Base-by-base conservation (phyloP, 2,113 vertebrate species). In the Tiliqua scincoides region DNA sequence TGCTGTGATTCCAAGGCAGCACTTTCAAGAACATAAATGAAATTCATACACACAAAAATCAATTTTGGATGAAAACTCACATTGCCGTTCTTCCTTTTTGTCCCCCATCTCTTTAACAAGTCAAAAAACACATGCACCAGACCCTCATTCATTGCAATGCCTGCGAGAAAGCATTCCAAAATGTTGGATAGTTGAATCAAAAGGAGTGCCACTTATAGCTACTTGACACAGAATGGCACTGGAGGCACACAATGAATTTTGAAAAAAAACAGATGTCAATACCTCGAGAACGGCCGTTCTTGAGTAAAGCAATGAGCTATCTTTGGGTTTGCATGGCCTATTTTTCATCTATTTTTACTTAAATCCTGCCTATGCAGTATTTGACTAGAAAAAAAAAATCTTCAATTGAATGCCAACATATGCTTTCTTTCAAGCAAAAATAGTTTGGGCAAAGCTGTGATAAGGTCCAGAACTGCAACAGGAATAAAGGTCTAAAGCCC, bases 1-100 rank as follows among this genome's bases (percentile, higher is more conserved):
- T 76, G 72, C 62, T 78, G 83, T 37, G 63, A 85, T 68, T 57
- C 40, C 48, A 8, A 77, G 74, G 63, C 32, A 57, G 32, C 74
- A 68, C 43, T 78, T 77, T 68, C 43, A 68, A 40, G 73, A 68
- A 32, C 73, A 84, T 68, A 85, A 85, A 77, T 68, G 32, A 78
- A 85, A 68, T 21, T 57, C 32, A 30, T 32, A 57, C 6, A 67
- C 25, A 59, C 54, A n/a, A 77, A 85, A 77, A 77, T 68, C 48
- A 85, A 40, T 68, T 54, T 68, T 77, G 74, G 68, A 57, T 68
- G 43, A 37, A 78, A 85, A 68, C 57, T 17, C 25, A 18, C 54
- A 67, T n/a, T 67, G 70, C 70, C 20, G 21, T 32, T 76, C 20
- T 7, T 25, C 59, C 35, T 7, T n/a, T 27, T 40, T 48, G n/a